phyloP scores from a whole-genome alignment of 2,113 vertebrate species.

The Zosterops hypoxanthus region DNA sequence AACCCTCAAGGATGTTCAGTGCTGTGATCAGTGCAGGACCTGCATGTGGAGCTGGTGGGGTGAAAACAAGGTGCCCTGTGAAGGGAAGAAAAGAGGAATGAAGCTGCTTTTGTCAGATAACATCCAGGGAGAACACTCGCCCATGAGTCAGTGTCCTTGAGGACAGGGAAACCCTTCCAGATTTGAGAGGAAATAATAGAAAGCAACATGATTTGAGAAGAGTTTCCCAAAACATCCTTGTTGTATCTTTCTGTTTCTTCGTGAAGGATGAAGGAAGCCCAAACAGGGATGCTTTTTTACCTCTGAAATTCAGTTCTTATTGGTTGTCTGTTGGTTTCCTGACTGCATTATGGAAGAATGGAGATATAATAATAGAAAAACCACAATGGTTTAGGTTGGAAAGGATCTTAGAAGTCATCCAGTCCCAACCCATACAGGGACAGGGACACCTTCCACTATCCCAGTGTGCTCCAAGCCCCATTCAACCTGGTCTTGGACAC shows the following conservation, averaged over 20 bases:
- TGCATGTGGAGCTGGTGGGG: conserved; percentile 87
- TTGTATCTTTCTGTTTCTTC: not conserved
- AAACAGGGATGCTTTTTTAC: not conserved
- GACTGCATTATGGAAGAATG: not conserved
- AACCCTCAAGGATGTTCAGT: conserved; percentile 94
- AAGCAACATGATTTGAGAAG: not conserved
- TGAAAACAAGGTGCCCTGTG: conserved; percentile 89
- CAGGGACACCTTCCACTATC: not conserved
- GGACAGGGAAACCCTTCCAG: not conserved
- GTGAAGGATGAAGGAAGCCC: not conserved
- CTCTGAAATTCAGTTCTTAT: not conserved
- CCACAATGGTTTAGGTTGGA: not conserved
- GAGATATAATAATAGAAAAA: not conserved
- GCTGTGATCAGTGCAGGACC: conserved; percentile 90
- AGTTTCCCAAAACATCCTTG: not conserved
- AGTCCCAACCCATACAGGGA: no score
- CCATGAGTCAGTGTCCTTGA: not conserved
- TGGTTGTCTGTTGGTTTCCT: not conserved
- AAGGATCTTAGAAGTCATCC: not conserved
- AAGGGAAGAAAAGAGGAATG: conserved; percentile 8
- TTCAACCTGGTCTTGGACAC: not conserved
- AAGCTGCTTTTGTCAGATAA: not conserved
- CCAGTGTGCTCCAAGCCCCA: rapidly evolving
- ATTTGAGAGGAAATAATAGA: not conserved
- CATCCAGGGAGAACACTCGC: not conserved